Evolutionary conservation across 2,797 vertebrate species (phyloP).

Genomic region (Neoniphon sammara): DNA sequence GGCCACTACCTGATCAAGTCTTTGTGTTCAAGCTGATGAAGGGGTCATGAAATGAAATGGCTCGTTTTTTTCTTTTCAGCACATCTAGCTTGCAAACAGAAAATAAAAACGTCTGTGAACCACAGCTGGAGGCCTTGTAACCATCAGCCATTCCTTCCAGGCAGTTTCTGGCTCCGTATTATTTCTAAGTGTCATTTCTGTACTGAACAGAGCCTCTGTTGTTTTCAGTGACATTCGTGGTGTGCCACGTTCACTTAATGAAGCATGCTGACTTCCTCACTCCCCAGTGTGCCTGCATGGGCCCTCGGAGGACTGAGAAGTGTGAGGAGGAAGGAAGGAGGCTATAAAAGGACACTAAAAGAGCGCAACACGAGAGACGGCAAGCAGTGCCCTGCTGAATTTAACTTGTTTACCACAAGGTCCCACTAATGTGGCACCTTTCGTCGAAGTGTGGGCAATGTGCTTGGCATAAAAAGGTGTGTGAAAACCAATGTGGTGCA

Average conservation of each 20-base stretch:
- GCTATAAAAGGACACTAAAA: constrained; percentile 82
- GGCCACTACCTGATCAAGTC: neutral
- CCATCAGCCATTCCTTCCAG: constrained; percentile 53
- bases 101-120: constrained; percentile 62
- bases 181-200: constrained; percentile 75
- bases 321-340: constrained; percentile 80
- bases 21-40: constrained; percentile 25
- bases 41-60: constrained; percentile 2
- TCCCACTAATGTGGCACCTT: constrained; percentile 56
- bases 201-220: constrained; percentile 78
- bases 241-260: constrained; percentile 77
- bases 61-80: constrained; percentile 28
- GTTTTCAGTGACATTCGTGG: constrained; percentile 71
- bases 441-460: constrained; percentile 49
- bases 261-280: constrained; percentile 81
- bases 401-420: constrained; percentile 65
- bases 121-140: constrained; percentile 67
- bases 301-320: constrained; percentile 67
- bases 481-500: constrained; percentile 51
- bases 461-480: constrained; percentile 44
- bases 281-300: constrained; percentile 72
- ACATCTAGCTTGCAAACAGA: constrained; percentile 48
- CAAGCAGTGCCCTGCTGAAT: constrained; percentile 44
- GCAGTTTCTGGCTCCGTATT: constrained; percentile 67
- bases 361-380: constrained; percentile 56